These are phyloP conservation scores for Syngnathus rostellatus DNA, from an alignment of 2,797 vertebrate genomes.

Conservation along the genomic window DNA sequence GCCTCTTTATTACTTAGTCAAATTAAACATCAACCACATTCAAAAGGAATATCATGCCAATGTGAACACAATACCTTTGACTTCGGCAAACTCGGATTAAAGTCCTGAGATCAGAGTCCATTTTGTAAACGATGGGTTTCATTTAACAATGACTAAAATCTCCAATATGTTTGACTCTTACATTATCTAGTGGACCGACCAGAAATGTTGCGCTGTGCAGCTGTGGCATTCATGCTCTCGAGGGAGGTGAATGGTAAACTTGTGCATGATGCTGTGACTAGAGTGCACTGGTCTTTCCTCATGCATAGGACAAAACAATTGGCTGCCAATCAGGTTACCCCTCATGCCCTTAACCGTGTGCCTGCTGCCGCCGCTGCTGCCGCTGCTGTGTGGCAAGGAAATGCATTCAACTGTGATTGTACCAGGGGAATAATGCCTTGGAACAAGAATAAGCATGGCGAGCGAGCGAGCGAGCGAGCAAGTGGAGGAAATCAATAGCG, in stretches of 20 bases:
- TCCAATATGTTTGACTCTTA: constrained; percentile 59
- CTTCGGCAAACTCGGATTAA: neutral
- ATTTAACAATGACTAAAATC: constrained; percentile 46
- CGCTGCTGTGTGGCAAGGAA: constrained; percentile 47
- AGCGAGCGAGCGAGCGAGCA: too few species aligned
- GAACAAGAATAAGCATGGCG: constrained; percentile 20
- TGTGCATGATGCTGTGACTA: constrained; percentile 23
- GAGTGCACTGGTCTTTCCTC: constrained; percentile 28
- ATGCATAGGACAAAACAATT: constrained; percentile 46
- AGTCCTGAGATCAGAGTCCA: neutral
- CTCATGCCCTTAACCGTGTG: constrained; percentile 64
- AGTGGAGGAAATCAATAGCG: constrained; percentile 13
- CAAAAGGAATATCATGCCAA: neutral
- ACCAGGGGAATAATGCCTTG: constrained; percentile 49
- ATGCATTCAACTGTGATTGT: constrained; percentile 51
- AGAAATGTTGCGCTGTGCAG: constrained; percentile 37
- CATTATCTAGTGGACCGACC: constrained; percentile 13
- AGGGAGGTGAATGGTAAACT: constrained; percentile 32
- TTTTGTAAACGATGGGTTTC: constrained; percentile 20
- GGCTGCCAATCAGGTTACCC: constrained; percentile 58
- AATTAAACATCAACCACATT: neutral
- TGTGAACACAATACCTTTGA: neutral
- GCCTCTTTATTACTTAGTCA: neutral
- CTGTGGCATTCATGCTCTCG: constrained; percentile 64
- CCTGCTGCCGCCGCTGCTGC: constrained; percentile 8